phyloP scores from a whole-genome alignment of 1,140 invertebrate species.

The Bombus soroeensis region DNA sequence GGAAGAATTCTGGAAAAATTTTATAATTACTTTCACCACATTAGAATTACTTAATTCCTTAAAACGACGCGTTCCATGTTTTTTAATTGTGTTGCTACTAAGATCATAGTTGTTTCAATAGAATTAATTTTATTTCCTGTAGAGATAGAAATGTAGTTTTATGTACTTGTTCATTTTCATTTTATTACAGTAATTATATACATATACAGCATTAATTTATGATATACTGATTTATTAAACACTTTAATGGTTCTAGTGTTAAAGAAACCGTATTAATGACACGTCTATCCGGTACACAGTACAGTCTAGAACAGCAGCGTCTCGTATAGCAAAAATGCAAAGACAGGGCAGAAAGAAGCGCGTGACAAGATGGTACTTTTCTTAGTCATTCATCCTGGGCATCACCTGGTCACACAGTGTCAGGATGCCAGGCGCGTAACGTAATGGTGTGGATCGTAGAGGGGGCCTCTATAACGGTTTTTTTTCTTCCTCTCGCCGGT shows the following conservation, averaged over 20 bases:
- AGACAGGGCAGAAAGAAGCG: slow-evolving; percentile 22
- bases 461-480: slow-evolving; percentile 74
- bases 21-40: too few species aligned
- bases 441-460: slow-evolving; percentile 65
- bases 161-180: background rate
- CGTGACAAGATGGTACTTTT: slow-evolving; percentile 57
- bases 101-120: too few species aligned
- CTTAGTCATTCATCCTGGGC: slow-evolving; percentile 69
- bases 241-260: background rate
- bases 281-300: background rate
- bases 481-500: slow-evolving; percentile 54
- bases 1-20: too few species aligned
- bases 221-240: background rate
- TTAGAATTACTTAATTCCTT: too few species aligned
- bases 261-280: background rate
- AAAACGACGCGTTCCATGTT: too few species aligned
- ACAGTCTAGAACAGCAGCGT: slow-evolving; percentile 3
- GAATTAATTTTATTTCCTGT: too few species aligned
- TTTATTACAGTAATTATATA: background rate
- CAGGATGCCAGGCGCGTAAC: slow-evolving; percentile 76
- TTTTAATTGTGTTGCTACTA: too few species aligned
- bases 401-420: slow-evolving; percentile 71
- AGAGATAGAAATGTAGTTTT: background rate
- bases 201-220: background rate
- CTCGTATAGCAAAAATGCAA: background rate